Conservation (phyloP, 64 coral and sea anemone species). For the Porites lutea region DNA sequence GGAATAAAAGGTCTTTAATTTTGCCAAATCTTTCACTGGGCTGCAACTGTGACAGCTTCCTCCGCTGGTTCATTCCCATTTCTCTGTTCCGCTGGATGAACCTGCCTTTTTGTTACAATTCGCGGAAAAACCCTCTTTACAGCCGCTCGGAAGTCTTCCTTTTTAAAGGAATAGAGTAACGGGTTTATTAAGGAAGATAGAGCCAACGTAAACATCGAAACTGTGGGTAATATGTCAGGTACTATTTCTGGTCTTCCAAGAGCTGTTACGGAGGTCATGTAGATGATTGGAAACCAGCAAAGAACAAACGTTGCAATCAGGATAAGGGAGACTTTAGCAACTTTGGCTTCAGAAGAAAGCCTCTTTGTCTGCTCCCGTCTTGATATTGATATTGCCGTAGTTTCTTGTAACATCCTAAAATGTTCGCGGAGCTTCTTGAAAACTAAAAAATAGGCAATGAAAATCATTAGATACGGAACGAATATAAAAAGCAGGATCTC, state of each 20-base stretch:
- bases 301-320: constrained; percentile 13
- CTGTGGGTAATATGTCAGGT: background rate
- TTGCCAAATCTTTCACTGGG: background rate
- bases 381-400: background rate
- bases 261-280: constrained; percentile 24
- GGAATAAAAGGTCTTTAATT: too few relatives aligned
- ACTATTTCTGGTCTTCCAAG: constrained; percentile 9
- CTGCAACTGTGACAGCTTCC: background rate
- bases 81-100: background rate
- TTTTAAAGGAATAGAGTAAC: constrained; percentile 8
- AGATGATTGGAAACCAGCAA: constrained; percentile 33
- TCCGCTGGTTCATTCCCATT: background rate
- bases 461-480: constrained; percentile 8
- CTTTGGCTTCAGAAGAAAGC: constrained; percentile 27
- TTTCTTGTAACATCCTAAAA: background rate
- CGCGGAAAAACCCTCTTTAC: background rate
- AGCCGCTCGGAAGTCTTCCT: constrained; percentile 10
- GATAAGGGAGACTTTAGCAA: constrained; percentile 29
- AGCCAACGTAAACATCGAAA: constrained; percentile 31
- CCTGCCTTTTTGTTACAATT: background rate
- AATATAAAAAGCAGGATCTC: constrained; percentile 6
- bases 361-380: background rate
- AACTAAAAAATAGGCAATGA: constrained; percentile 26
- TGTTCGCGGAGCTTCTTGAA: background rate
- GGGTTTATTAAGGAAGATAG: constrained; percentile 25